Base-by-base conservation (phyloP, 2,797 vertebrate genomes). In the Sebastolobus altivelis region DNA sequence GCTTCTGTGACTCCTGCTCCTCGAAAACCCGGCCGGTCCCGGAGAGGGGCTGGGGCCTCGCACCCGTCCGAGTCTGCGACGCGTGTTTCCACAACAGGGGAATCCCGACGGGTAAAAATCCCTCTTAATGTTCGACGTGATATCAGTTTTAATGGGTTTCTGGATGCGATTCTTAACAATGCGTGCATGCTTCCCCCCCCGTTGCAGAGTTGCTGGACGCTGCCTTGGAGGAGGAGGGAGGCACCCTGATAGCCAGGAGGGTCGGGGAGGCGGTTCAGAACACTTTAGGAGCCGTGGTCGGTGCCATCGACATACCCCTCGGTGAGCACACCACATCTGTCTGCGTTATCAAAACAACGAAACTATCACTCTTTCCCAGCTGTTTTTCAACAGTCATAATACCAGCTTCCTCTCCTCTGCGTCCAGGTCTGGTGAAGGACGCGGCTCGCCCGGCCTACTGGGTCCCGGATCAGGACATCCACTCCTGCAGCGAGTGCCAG, bases 211-310 rank as follows among this genome's bases (percentile, higher is more conserved):
- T 96, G 65, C 85, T 96, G 85, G 95, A 96, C 3, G 93, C 94
- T 37, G 95, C 95, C 2, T 65, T 95, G 83, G 96, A 96, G 65
- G 98, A 99, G 18, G 98, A 99, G 92, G 97, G 97, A 0, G 96
- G 97, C 6, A 99, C 98, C 0, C 93, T 99, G 90, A 99, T 99
- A 18, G 98, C 98, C 79, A 96, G 98, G 87, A 99, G 97, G 90
- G 98, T 99, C 20, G 98, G 98, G 3, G 99, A 99, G 84, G 99
- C 97, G 0, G 99, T 99, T 77, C 98, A 99, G 94, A 99, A 96
- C 94, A 99, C 99, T 0, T 91, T 99, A 33, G 99, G 98, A 83
- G 99, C 97, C 0, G 98, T 99, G 58, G 98, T 97, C 59, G 99
- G 97, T 69, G 98, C 98, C 79, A 99, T 99, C 18, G 98, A 99